These are phyloP conservation scores for Dissostichus mawsoni DNA, from an alignment of 2,113 vertebrate species.

Conservation along the genomic window DNA sequence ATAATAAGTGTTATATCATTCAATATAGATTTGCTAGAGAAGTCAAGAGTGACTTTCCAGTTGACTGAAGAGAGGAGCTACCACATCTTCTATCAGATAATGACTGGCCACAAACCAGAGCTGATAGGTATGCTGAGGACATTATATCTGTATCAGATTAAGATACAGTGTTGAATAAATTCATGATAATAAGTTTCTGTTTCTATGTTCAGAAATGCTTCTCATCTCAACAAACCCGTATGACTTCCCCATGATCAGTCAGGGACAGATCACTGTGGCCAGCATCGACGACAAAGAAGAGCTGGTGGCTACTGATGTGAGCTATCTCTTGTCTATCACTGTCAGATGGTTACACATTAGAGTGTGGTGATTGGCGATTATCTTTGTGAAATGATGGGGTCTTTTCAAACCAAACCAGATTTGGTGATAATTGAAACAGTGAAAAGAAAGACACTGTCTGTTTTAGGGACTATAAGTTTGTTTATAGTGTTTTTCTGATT, in stretches of 20 bases:
- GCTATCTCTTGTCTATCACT: neutral
- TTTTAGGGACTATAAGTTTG: no score
- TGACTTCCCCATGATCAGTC: conserved; percentile 78
- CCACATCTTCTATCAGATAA: conserved; percentile 82
- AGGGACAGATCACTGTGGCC: conserved; percentile 78
- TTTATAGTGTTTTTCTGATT: no score
- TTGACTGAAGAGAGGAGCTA: conserved; percentile 78
- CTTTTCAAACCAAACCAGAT: no score
- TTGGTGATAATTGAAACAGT: no score
- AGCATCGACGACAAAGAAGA: conserved; percentile 79
- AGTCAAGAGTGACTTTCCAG: conserved; percentile 81
- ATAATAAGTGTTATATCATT: neutral
- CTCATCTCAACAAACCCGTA: conserved; percentile 80
- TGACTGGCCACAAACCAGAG: conserved; percentile 74
- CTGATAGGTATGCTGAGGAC: conserved; percentile 61
- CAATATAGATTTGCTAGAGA: conserved; percentile 77
- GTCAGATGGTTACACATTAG: no score
- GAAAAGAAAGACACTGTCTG: no score
- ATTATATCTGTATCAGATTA: neutral
- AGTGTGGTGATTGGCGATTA: no score
- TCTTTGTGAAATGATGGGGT: no score
- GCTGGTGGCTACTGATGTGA: conserved; percentile 74
- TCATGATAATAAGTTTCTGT: neutral
- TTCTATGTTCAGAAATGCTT: conserved; percentile 69
- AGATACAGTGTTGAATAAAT: neutral